Base-by-base conservation (phyloP, 2,888 invertebrate species). In the Smittia sp. region DNA sequence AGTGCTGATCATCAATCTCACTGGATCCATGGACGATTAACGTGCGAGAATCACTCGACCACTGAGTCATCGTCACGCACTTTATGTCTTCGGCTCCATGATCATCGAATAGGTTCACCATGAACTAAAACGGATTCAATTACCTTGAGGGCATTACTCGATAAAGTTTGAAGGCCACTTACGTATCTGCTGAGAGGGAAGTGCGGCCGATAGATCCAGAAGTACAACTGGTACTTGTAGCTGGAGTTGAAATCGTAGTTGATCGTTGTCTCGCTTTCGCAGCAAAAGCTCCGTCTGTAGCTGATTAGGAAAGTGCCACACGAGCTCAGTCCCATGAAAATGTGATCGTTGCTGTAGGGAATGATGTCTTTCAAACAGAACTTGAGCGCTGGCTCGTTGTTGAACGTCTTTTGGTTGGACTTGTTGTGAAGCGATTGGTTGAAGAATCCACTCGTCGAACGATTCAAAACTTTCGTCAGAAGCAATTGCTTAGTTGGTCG, bases 291-390 rank as follows among this genome's bases (percentile, higher is more conserved):
- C 32, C 82, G 80, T 74, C 81, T 94, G 82, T 95, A 96, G 76
- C 96, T 96, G 18, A 58, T 58, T 22, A 58, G 58, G 22, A 58
- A 58, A 83, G 94, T 92, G 13, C 96, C 96, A 81, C 96, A 96
- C 78, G 93, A 90, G n/a, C 94, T 94, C 79, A 96, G 90, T 6
- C 97, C 97, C 90, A 97, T 93, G 80, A 94, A 93, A 76, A 96
- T 89, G 81, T 96, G 95, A 76, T 81, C 82, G 65, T 84, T 82
- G 74, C 83, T 83, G 77, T 82, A 83, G 15, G 87, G 86, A 74
- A 88, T 85, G 67, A 88, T 86, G 77, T 88, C 87, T 84, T 86
- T 87, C 75, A 88, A 85, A 78, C 86, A 87, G 78, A 87, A 86
- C 46, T 86, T 83, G 75, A 87, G 81, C 76, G 87, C 82, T 13